Conservation (phyloP, 2,888 invertebrate genomes). For the Dasysyrphus albostriatus region DNA sequence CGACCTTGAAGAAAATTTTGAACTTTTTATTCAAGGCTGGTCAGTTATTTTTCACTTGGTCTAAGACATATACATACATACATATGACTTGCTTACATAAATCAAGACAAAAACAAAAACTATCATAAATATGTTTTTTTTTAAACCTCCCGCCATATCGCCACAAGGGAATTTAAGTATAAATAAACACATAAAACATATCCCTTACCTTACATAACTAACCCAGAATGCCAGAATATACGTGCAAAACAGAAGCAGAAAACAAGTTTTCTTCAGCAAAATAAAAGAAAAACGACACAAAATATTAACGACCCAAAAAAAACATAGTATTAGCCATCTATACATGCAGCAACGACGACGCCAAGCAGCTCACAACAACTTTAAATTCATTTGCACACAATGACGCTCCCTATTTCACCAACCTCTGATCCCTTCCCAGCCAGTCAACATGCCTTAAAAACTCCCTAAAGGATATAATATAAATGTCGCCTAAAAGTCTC, state of each 20-base stretch:
- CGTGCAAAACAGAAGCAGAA: constrained; percentile 11
- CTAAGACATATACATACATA: not conserved
- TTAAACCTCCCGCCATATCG: not conserved
- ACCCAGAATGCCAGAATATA: not conserved
- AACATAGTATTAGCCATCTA: constrained; percentile 40
- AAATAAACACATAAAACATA: constrained; percentile 7
- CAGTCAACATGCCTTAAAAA: constrained; percentile 42
- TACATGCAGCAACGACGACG: constrained; percentile 12
- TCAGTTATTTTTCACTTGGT: not conserved
- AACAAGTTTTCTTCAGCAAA: constrained; percentile 1
- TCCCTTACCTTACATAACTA: constrained; percentile 24
- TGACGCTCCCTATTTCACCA: constrained; percentile 3
- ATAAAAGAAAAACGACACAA: constrained; percentile 21
- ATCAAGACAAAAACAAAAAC: not conserved
- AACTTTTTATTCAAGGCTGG: constrained; percentile 14
- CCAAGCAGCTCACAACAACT: constrained; percentile 60
- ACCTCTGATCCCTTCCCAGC: constrained; percentile 3
- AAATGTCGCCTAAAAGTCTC: constrained; percentile 72
- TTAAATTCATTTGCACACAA: constrained; percentile 71
- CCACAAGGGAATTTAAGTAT: not conserved
- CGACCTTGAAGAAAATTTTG: constrained; percentile 32
- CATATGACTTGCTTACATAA: not conserved
- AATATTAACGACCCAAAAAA: constrained; percentile 42
- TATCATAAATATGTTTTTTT: not conserved
- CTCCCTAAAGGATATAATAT: constrained; percentile 57